Evolutionary conservation across 2,888 invertebrate species (phyloP), one percentile per base, ranked within the genome.

Genomic region (Megaustenia siamemsis): DNA sequence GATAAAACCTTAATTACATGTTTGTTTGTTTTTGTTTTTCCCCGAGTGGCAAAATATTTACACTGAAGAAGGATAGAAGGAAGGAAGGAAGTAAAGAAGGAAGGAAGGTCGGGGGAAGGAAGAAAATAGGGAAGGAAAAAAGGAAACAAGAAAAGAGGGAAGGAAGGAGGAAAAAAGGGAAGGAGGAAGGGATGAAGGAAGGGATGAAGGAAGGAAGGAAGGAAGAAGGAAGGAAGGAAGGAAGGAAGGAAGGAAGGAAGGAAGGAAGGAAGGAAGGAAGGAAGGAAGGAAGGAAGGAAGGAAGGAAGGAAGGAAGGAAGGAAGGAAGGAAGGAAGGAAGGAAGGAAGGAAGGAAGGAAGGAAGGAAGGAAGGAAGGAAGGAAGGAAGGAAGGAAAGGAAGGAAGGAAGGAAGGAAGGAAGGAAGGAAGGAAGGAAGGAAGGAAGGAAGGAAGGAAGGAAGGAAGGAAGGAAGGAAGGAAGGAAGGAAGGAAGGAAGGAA

Each of bases 141-240:
- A 53, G n/a, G n/a, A n/a, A n/a, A n/a, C n/a, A n/a, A n/a, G n/a
- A n/a, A n/a, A n/a, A n/a, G n/a, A n/a, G n/a, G 53, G 53, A 21
- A 53, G 21, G 21, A 21, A 53, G 21, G 53, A 18, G 21, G 53
- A 53, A 53, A 1, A 53, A 53, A 18, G 21, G 21, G 53, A 53
- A 53, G 53, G 21, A 53, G 21, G 53, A 53, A 10, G 21, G 53
- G 21, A 53, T 18, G 53, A 53, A 53, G 53, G 53, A 53, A 53
- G 15, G 21, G 15, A 53, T 10, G 53, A 53, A 53, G 53, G 53
- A 53, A 53, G 53, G 53, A 53, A 53, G 53, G 53, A 53, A 53
- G 53, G 53, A 53, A n/a, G n/a, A n/a, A 53, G 53, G 53, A 53
- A 53, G 53, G 53, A 53, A 53, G 53, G 53, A 53, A 53, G 53